phyloP scores from a whole-genome alignment of 2,888 invertebrate genomes.

The Drosophila silvestris region DNA sequence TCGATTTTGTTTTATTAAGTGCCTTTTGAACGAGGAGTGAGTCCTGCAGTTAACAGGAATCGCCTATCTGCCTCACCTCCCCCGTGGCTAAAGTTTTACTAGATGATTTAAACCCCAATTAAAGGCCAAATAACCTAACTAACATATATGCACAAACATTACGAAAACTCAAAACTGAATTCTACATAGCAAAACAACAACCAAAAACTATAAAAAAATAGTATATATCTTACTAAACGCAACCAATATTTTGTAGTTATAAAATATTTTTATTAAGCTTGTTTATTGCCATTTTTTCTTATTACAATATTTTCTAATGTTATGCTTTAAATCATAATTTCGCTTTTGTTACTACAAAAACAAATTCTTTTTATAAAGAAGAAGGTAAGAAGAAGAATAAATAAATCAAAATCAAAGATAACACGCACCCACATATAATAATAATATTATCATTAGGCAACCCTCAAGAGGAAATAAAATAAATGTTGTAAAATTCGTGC shows the following conservation, averaged over 20 bases:
- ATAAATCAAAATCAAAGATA: constrained; percentile 66
- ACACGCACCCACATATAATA: constrained; percentile 59
- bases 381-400: constrained; percentile 39
- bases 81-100: constrained; percentile 34
- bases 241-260: constrained; percentile 61
- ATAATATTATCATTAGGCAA: constrained; percentile 57
- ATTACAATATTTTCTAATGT: constrained; percentile 45
- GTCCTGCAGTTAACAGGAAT: constrained; percentile 61
- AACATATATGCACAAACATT: constrained; percentile 37
- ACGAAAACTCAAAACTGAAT: constrained; percentile 59
- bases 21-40: constrained; percentile 61
- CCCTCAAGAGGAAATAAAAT: constrained; percentile 53
- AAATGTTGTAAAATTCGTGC: constrained; percentile 60
- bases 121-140: constrained; percentile 19
- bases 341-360: constrained; percentile 38
- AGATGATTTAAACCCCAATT: constrained; percentile 25
- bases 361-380: constrained; percentile 19
- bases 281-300: constrained; percentile 38
- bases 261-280: constrained; percentile 46
- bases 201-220: constrained; percentile 9
- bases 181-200: constrained; percentile 72
- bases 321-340: constrained; percentile 56
- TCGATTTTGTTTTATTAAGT: constrained; percentile 50
- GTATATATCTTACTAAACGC: constrained; percentile 16
- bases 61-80: constrained; percentile 26